Conservation (phyloP, 2,797 vertebrate species). For the Syngnathus rostellatus region DNA sequence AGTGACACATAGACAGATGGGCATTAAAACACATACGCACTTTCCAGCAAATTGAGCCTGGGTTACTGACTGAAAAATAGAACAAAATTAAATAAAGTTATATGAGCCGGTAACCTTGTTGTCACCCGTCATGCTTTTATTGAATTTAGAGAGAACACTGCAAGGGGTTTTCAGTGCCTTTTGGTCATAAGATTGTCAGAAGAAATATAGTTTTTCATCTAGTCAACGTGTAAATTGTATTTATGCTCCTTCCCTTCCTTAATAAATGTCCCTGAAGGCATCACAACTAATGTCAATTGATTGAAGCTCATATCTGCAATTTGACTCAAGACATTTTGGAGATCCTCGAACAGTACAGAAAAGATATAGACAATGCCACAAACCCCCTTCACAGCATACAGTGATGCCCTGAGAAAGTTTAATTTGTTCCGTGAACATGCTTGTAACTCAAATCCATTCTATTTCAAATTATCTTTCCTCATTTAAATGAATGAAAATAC, state of each 20-base stretch:
- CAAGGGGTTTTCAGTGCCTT: conserved; percentile 8
- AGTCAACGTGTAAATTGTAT: conserved; percentile 2
- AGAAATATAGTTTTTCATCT: conserved; percentile 12
- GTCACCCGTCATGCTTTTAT: conserved; percentile 41
- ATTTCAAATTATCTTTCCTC: too few species aligned
- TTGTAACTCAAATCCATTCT: too few species aligned
- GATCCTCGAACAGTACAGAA: neutral
- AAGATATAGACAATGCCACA: neutral
- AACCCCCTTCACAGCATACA: neutral
- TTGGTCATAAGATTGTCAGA: conserved; percentile 19
- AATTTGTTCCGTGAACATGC: too few species aligned
- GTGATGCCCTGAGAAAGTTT: too few species aligned
- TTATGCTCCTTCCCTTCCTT: neutral
- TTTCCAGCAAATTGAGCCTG: conserved; percentile 24
- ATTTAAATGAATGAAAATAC: too few species aligned
- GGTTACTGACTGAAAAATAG: conserved; percentile 18
- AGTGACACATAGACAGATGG: conserved; percentile 11
- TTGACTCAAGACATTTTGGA: neutral
- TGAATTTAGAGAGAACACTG: conserved; percentile 38
- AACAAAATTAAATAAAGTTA: conserved; percentile 44
- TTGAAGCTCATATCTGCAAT: neutral
- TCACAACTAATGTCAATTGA: neutral
- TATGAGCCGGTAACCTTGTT: conserved; percentile 31
- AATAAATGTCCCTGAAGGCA: neutral
- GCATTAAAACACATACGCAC: conserved; percentile 3